Conservation (phyloP, 2,888 invertebrate species). For the Dicycla oo region DNA sequence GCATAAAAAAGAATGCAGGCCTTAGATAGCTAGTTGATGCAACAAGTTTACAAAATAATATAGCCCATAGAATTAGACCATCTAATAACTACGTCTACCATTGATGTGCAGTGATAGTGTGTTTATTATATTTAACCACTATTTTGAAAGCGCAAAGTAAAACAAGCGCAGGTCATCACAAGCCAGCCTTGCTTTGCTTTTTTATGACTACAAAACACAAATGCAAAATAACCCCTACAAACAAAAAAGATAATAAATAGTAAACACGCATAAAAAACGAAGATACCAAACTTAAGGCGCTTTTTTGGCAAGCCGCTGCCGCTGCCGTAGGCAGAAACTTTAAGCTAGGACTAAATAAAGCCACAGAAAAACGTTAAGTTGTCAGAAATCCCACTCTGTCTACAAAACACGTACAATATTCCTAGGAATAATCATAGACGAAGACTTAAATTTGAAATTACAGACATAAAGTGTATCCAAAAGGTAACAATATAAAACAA, state of each 20-base stretch:
- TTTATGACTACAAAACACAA: constrained; percentile 22
- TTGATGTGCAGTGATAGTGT: no score
- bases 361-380: neutral
- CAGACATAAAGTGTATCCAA: no score
- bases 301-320: constrained; percentile 40
- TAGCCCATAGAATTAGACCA: no score
- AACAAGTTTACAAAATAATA: no score
- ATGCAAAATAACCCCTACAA: constrained; percentile 30
- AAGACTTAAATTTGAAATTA: no score
- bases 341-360: constrained; percentile 31
- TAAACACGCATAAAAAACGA: constrained; percentile 50
- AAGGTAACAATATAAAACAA: no score
- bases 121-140: no score
- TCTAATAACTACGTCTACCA: no score
- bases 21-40: no score
- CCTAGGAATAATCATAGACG: no score
- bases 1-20: no score
- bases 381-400: constrained; percentile 21
- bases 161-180: constrained; percentile 39
- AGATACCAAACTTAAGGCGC: constrained; percentile 53
- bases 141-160: constrained; percentile 8
- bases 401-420: no score
- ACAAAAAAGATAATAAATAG: constrained; percentile 47
- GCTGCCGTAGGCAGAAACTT: constrained; percentile 41
- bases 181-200: constrained; percentile 22